Evolutionary conservation across 1,140 invertebrate species (phyloP).

Genomic region (Tyrophagus putrescentiae): DNA sequence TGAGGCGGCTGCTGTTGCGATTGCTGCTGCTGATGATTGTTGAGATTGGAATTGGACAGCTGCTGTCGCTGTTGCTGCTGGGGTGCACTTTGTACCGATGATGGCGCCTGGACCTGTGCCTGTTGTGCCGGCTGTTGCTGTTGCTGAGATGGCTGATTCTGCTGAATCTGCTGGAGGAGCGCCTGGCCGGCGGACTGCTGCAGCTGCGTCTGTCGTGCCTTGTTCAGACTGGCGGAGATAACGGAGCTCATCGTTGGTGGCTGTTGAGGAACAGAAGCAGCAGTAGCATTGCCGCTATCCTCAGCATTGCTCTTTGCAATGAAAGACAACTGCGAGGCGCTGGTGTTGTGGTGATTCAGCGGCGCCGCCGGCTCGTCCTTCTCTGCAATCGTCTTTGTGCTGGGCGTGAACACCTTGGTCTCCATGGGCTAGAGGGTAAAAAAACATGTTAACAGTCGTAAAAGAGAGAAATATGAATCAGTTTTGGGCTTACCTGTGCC

Average conservation of each 20-base stretch:
- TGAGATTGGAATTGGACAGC: conserved; percentile 2
- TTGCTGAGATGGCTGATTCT: background rate
- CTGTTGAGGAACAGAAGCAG: background rate
- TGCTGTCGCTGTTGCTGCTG: background rate
- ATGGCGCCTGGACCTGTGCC: background rate
- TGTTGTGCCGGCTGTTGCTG: background rate
- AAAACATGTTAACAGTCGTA: background rate
- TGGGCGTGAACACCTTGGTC: conserved; percentile 82
- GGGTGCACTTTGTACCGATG: background rate
- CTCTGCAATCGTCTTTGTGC: conserved; percentile 32
- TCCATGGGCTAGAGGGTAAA: conserved; percentile 48
- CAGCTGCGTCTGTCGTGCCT: background rate
- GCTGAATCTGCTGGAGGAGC: conserved; percentile 23
- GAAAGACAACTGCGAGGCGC: background rate
- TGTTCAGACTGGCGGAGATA: background rate
- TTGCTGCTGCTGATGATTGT: conserved; percentile 19
- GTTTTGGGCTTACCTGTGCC: conserved; percentile 45
- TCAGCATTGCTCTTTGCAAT: background rate
- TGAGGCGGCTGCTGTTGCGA: background rate
- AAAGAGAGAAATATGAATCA: background rate
- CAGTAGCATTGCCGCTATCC: background rate
- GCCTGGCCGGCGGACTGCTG: conserved; percentile 19
- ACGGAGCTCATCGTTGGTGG: background rate
- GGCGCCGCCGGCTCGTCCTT: conserved; percentile 8
- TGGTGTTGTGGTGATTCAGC: background rate